Base-by-base conservation (phyloP, 2,888 invertebrate species). In the Ganaspis brasiliensis region DNA sequence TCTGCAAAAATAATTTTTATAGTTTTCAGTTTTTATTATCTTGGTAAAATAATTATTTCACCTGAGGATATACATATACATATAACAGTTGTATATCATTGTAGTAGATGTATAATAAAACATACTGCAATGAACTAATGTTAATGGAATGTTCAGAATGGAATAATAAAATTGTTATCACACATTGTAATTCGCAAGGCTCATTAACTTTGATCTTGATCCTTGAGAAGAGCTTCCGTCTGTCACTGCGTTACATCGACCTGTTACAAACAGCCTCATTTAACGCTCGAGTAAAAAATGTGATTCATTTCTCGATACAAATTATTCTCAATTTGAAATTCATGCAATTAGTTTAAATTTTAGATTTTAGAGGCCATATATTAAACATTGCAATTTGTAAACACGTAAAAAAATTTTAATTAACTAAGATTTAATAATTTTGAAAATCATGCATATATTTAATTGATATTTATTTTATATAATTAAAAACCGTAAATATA, bases 131-230 rank as follows among this genome's bases (percentile, higher is more conserved):
- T 67, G 67, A 67, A n/a, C n/a, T 45, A 45, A 45, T n/a, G n/a
- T 45, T 67, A 24, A 16, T 31, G 67, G 24, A 67, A 67, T 67
- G 67, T 24, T 45, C 0, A 8, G 45, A 67, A 67, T 24, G 26
- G 3, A n/a, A n/a, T 67, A 24, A 45, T 45, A 67, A 40, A 63
- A 45, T 45, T 67, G 24, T 67, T 67, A 67, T 67, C 24, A n/a
- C 26, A 67, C 45, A 52, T 52, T 52, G n/a, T 67, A 45, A 67
- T 67, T 67, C 40, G 21, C 21, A 21, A 63, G 67, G 40, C 40
- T 67, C 24, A 40, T 67, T 67, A 67, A 45, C 45, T 67, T 67
- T 67, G 67, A 67, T 67, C 67, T 67, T 67, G 67, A 45, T 67
- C 67, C 45, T 67, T 67, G 67, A 45, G 26, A 45, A 67, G n/a